Conservation (phyloP, 2,113 vertebrate species). For the Corydoras maculifer region DNA sequence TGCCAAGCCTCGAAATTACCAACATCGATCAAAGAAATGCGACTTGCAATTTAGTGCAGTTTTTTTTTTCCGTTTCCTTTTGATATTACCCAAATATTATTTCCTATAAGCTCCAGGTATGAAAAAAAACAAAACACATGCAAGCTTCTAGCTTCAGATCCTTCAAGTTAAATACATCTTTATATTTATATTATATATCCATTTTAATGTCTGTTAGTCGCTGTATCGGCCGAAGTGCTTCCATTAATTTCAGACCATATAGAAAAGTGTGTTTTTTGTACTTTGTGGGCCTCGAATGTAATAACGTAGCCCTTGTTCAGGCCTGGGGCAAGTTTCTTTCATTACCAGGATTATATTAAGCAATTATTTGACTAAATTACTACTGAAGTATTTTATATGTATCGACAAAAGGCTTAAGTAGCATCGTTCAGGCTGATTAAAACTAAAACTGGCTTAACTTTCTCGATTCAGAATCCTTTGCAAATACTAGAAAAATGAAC, state of each 20-base stretch:
- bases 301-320: background rate
- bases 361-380: background rate
- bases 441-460: too few relatives aligned
- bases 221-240: too few relatives aligned
- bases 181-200: background rate
- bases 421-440: too few relatives aligned
- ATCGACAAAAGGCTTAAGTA: background rate
- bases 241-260: too few relatives aligned
- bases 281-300: too few relatives aligned
- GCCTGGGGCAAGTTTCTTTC: background rate
- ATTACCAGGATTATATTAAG: background rate
- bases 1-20: slow-evolving; percentile 62
- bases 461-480: too few relatives aligned
- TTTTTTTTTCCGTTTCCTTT: slow-evolving; percentile 35
- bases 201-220: too few relatives aligned
- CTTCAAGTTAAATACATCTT: background rate
- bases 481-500: too few relatives aligned
- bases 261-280: too few relatives aligned
- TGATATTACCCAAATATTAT: slow-evolving; percentile 51
- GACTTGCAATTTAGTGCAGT: slow-evolving; percentile 57
- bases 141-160: slow-evolving; percentile 1
- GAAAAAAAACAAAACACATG: slow-evolving; percentile 27
- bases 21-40: slow-evolving; percentile 61
- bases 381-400: background rate
- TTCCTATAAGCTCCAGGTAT: slow-evolving; percentile 45